Evolutionary conservation across 2,113 vertebrate species (phyloP).

Genomic region (Daboia siamensis): DNA sequence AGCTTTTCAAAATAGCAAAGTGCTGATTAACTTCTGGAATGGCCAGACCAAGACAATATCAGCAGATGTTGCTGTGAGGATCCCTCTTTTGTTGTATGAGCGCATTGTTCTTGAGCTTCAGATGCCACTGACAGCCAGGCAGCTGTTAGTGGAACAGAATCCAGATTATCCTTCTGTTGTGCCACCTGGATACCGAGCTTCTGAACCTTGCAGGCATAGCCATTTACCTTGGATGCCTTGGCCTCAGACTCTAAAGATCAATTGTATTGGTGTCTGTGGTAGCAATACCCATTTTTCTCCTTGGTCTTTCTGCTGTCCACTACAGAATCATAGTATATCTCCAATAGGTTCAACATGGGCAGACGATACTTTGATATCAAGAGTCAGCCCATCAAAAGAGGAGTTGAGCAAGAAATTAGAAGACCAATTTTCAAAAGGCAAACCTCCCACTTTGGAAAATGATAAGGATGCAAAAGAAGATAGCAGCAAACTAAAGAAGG

Average conservation of each 20-base stretch:
- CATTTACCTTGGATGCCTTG: not conserved
- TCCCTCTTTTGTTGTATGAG: slow-evolving; percentile 50
- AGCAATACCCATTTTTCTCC: fast-evolving
- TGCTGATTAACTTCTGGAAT: slow-evolving; percentile 70
- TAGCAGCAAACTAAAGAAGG: not conserved
- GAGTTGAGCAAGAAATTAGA: slow-evolving; percentile 44
- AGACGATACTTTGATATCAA: not conserved
- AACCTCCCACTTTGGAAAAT: slow-evolving; percentile 24
- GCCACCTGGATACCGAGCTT: slow-evolving; percentile 50
- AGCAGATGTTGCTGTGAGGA: slow-evolving; percentile 42
- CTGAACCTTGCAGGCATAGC: not conserved
- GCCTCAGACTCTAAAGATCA: not conserved
- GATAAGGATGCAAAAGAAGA: slow-evolving; percentile 13
- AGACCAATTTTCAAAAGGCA: slow-evolving; percentile 35
- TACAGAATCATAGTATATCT: not conserved
- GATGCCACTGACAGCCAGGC: slow-evolving; percentile 63
- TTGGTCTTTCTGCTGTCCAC: slow-evolving; percentile 27
- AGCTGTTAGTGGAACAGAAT: slow-evolving; percentile 58
- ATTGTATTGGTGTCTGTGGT: not conserved
- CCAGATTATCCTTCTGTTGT: slow-evolving; percentile 53
- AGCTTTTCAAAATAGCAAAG: slow-evolving; percentile 35
- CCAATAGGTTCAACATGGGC: not conserved
- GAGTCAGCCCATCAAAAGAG: slow-evolving; percentile 1
- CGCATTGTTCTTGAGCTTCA: slow-evolving; percentile 67
- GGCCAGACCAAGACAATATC: slow-evolving; percentile 61